Evolutionary conservation across 1,140 invertebrate species (phyloP).

Genomic region (Teleogryllus occipitalis): DNA sequence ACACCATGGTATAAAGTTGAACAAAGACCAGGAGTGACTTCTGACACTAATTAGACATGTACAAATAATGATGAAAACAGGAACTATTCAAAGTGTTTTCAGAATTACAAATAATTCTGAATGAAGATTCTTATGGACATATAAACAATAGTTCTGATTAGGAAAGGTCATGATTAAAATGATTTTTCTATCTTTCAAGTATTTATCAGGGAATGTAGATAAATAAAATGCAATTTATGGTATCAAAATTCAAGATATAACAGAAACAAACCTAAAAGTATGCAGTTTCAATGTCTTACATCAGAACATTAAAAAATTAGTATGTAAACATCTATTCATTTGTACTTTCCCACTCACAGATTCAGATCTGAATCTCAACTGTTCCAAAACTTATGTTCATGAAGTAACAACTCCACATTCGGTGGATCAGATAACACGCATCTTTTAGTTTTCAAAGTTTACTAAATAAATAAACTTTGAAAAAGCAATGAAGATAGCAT

Average conservation of each 20-base stretch:
- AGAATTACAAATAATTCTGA: not conserved
- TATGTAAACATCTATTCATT: not conserved
- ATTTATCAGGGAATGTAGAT: not conserved
- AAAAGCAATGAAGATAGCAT: not conserved
- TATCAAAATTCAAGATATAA: not conserved
- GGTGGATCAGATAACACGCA: not conserved
- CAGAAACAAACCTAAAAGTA: not conserved
- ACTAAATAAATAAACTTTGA: not conserved
- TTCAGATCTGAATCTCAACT: not conserved
- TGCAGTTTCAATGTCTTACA: not conserved
- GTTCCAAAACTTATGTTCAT: not conserved
- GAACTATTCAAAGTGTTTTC: constrained; percentile 12
- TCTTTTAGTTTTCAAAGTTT: not conserved
- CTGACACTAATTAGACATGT: not conserved
- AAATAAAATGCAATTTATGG: constrained; percentile 3
- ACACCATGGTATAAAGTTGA: constrained; percentile 11
- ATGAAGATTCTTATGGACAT: not conserved
- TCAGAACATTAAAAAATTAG: not conserved
- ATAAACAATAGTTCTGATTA: constrained; percentile 2
- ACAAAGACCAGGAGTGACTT: not conserved
- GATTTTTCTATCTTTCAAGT: not conserved
- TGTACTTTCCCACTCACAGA: not conserved
- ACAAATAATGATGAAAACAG: constrained; percentile 9
- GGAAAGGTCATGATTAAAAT: not conserved
- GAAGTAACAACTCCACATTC: not conserved